Evolutionary conservation across 2,113 vertebrate genomes (phyloP).

Genomic region (Cyanoderma ruficeps): DNA sequence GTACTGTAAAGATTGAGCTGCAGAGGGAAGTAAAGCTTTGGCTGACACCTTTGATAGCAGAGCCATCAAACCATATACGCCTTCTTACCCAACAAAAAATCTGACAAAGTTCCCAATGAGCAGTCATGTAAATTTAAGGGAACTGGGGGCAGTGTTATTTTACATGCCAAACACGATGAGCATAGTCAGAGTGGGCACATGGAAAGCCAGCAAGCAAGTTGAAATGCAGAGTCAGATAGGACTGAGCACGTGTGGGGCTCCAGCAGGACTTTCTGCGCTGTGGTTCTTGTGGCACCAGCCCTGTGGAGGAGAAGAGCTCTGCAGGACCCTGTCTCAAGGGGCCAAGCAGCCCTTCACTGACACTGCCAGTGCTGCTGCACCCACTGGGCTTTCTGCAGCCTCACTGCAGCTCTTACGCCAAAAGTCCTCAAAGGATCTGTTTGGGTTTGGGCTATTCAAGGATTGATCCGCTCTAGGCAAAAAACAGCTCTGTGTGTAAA

Average conservation of each 20-base stretch:
- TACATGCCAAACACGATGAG: accelerated
- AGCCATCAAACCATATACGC: neutral
- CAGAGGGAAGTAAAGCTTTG: neutral
- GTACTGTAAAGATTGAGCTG: slow-evolving; percentile 3
- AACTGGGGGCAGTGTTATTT: neutral
- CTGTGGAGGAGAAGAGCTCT: neutral
- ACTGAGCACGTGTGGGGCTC: neutral
- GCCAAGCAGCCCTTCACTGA: neutral
- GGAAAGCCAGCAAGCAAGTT: neutral
- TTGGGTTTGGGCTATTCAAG: neutral
- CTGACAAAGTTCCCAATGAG: neutral
- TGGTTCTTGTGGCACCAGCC: neutral
- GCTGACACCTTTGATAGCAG: neutral
- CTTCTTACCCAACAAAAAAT: neutral
- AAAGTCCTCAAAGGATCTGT: neutral
- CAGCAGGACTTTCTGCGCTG: neutral
- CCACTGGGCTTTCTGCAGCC: neutral
- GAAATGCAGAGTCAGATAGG: neutral
- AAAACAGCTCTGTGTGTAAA: neutral
- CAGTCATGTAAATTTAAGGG: neutral
- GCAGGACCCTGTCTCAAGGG: neutral
- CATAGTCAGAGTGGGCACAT: neutral
- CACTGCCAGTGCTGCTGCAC: neutral
- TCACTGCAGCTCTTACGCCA: neutral
- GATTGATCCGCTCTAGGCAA: neutral